Evolutionary conservation across 2,888 invertebrate species (phyloP).

Genomic region (Argyresthia albistria): DNA sequence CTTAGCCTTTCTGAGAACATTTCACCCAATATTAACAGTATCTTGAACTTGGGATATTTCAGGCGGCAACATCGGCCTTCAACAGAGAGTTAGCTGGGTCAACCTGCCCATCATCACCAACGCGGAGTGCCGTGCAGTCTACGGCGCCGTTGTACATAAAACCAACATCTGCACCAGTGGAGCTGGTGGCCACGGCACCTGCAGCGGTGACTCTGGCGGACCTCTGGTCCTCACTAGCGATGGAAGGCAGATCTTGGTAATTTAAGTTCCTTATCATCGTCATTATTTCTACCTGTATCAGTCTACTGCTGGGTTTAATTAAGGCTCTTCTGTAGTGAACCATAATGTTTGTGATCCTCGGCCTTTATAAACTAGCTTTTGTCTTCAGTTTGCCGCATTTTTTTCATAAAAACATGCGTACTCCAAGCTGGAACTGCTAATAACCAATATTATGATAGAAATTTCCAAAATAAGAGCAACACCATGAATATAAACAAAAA

Average conservation of each 20-base stretch:
- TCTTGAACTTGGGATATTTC: background rate
- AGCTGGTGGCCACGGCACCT: slow-evolving; percentile 31
- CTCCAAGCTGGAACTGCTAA: no score
- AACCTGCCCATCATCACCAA: slow-evolving; percentile 31
- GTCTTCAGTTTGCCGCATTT: no score
- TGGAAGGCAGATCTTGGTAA: slow-evolving; percentile 14
- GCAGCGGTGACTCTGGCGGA: slow-evolving; percentile 38
- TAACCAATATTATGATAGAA: no score
- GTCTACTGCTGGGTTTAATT: no score
- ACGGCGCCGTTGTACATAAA: slow-evolving; percentile 25
- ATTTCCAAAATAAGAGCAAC: no score
- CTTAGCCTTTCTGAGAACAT: no score
- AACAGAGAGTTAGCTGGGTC: slow-evolving; percentile 12
- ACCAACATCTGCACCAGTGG: slow-evolving; percentile 45
- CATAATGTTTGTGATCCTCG: no score
- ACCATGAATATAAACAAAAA: no score
- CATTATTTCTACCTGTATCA: no score
- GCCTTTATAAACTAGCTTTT: no score
- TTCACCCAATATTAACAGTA: background rate
- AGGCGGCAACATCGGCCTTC: background rate
- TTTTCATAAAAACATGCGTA: no score
- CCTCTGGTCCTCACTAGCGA: slow-evolving; percentile 16
- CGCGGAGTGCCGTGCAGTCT: slow-evolving; percentile 30
- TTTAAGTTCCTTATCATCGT: background rate
- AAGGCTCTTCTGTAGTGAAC: no score